These are phyloP conservation scores for Drosophila bunnanda DNA, from an alignment of 2,888 invertebrate genomes.

Conservation along the genomic window DNA sequence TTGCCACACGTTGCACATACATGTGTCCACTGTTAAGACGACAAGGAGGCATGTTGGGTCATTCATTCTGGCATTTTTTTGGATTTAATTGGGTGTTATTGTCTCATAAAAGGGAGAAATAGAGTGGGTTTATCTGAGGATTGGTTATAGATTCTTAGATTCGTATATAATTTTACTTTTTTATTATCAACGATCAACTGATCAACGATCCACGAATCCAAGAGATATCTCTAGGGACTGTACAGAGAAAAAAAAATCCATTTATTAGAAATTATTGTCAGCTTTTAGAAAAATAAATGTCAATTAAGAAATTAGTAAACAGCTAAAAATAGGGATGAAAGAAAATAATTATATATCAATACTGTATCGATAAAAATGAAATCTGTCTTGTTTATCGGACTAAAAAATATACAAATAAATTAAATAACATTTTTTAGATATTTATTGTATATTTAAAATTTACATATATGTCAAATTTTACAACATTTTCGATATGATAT, in stretches of 20 bases:
- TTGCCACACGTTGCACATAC: slow-evolving; percentile 50
- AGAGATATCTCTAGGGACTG: slow-evolving; percentile 34
- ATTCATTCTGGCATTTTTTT: slow-evolving; percentile 7
- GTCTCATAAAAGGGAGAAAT: background rate
- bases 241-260: background rate
- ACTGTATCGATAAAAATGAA: background rate
- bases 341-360: background rate
- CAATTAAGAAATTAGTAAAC: background rate
- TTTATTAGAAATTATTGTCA: background rate
- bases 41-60: slow-evolving; percentile 12
- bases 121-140: background rate
- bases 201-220: slow-evolving; percentile 1
- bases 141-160: no score
- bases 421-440: no score
- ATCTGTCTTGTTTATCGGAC: background rate
- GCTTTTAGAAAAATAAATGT: background rate
- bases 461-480: no score
- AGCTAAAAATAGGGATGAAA: background rate
- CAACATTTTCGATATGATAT: no score
- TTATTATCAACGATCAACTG: no score
- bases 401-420: background rate
- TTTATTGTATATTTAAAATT: no score
- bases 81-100: slow-evolving; percentile 2
- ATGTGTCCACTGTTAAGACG: slow-evolving; percentile 21
- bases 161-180: no score